Base-by-base conservation (phyloP, 2,888 invertebrate species). In the Eupithecia vulgata region DNA sequence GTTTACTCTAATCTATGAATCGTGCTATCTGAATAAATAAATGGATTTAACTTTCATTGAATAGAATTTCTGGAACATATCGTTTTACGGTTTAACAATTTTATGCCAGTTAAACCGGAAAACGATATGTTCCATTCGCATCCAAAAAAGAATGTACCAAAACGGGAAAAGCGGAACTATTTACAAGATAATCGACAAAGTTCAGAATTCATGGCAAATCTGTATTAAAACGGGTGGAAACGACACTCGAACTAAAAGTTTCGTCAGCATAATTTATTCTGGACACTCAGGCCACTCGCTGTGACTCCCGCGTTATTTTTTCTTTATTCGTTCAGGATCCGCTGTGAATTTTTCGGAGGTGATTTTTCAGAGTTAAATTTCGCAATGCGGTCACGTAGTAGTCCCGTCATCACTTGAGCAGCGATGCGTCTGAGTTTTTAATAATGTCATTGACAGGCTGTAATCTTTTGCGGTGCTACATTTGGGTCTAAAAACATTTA, bases 181-280 rank as follows among this genome's bases (percentile, higher is more conserved):
- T 72, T 73, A 73, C 76, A 66, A 68, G 66, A 71, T 78, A 78
- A 81, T 76, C 77, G 78, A 72, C 68, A 79, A 82, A 84, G 78
- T 84, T 85, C 82, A 78, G 79, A 84, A 86, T 85, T 85, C 83
- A 87, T 85, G 84, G 85, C 81, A 82, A 85, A 84, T 86, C 81
- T 81, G 84, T 85, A 87, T 86, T 84, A 86, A 86, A 87, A 80
- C 81, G 80, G 84, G 81, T 82, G 83, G 81, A 80, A 59, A 57
- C 74, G 72, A 86, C 87, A 86, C 89, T 87, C 86, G 83, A 87
- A 87, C 88, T 89, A 87, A 91, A 89, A 91, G 88, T 92, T 91
- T 90, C 87, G 91, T 91, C 90, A 91, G 85, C 89, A 92, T 92
- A 92, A 93, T 92, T 92, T 93, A 93, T 92, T 91, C 92, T 88